Conservation (phyloP, 2,888 invertebrate species). For the Harpalus rubripes region DNA sequence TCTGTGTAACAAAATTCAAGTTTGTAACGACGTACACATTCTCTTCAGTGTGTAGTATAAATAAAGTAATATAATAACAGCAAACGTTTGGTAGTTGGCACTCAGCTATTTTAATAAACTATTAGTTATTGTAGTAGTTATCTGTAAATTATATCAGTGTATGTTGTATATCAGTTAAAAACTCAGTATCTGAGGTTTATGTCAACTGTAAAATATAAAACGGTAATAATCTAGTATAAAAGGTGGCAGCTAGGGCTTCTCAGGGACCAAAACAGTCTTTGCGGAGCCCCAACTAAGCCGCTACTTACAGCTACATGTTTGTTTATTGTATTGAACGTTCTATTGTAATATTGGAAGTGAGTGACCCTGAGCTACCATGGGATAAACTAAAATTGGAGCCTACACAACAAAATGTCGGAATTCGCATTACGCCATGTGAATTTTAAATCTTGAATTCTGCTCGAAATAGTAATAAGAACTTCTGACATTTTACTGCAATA, state of each 20-base stretch:
- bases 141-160: conserved; percentile 68
- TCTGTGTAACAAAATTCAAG: conserved; percentile 54
- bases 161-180: conserved; percentile 64
- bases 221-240: conserved; percentile 67
- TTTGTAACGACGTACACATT: conserved; percentile 61
- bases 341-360: conserved; percentile 77
- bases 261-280: background rate
- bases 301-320: conserved; percentile 65
- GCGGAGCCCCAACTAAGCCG: conserved; percentile 47
- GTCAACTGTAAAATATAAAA: conserved; percentile 67
- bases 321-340: conserved; percentile 72
- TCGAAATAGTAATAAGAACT: conserved; percentile 20
- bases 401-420: conserved; percentile 22
- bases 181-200: conserved; percentile 45
- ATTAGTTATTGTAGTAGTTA: conserved; percentile 69
- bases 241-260: conserved; percentile 42
- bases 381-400: conserved; percentile 62
- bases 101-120: conserved; percentile 73
- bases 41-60: conserved; percentile 67
- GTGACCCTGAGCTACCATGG: conserved; percentile 78
- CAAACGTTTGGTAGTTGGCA: conserved; percentile 76
- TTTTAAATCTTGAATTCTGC: conserved; percentile 19
- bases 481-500: conserved; percentile 17
- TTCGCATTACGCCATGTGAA: conserved; percentile 17
- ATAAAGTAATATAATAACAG: conserved; percentile 70